Evolutionary conservation across 2,797 vertebrate species (phyloP), one percentile per base, ranked within the genome.

Genomic region (Atherinosoma microstoma): DNA sequence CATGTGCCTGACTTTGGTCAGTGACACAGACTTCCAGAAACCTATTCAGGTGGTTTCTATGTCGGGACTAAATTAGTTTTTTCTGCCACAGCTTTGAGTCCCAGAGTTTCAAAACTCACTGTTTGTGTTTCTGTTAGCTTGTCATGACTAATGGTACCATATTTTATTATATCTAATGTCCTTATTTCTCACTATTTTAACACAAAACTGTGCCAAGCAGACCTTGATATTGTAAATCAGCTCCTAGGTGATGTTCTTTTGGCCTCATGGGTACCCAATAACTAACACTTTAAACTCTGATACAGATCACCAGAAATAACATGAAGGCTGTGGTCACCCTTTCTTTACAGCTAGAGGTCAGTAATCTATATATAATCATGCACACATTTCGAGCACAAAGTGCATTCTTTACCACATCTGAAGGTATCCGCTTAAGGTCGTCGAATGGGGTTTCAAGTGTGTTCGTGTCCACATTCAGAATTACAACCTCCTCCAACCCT

Each of bases 381-480:
- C n/a, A 76, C n/a, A 56, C 10, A 1, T 4, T 58, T 18, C 11
- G 0, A 4, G 56, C 36, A 63, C 2, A 40, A 5, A 64, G 4
- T 64, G 3, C 22, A 18, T 76, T 36, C 5, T 49, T 91, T 90
- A 97, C 97, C 94, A 97, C 96, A 1, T 97, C 94, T 12, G 95
- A 84, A n/a, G 97, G 97, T 64, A 97, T 94, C 63, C 88, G 94
- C 62, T 95, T 95, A 51, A 96, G 85, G 73, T 97, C 97, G 0
- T 96, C 93, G 8, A 97, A 96, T 20, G 96, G 95, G 0, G 92
- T 95, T 88, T 97, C 96, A 71, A 98, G 79, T 1, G 92, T 95
- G 84, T 97, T 98, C 60, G 94, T 94, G 84, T 98, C 96, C 45
- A 97, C 93, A 45, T 97, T 96, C n/a, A 98, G 87, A 83, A 97